Conservation (phyloP, 2,888 invertebrate species). For the Dicyrtomina minuta region DNA sequence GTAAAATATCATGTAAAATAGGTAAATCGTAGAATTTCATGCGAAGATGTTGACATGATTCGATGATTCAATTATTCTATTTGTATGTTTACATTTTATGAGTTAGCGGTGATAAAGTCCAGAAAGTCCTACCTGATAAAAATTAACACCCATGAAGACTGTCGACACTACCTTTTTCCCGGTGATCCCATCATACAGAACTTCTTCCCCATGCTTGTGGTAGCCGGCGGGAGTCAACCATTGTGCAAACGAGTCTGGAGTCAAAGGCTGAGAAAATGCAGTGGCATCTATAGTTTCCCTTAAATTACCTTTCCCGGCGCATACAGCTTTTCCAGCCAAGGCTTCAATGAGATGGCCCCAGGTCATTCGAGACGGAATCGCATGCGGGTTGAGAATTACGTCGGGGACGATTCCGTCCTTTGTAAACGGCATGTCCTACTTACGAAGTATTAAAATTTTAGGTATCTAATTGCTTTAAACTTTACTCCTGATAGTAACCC, state of each 20-base stretch:
- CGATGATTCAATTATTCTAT: no score
- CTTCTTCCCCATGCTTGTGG: slow-evolving; percentile 63
- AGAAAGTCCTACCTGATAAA: slow-evolving; percentile 63
- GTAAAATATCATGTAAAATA: slow-evolving; percentile 29
- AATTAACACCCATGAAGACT: slow-evolving; percentile 57
- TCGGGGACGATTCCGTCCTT: slow-evolving; percentile 64
- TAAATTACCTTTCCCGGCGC: slow-evolving; percentile 19
- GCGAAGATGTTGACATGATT: no score
- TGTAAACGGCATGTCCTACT: slow-evolving; percentile 57
- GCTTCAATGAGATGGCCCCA: slow-evolving; percentile 67
- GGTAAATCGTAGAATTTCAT: no score
- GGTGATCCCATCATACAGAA: slow-evolving; percentile 63
- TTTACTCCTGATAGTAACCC: no score
- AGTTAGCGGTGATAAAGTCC: no score
- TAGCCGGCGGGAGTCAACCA: slow-evolving; percentile 58
- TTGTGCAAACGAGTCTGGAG: slow-evolving; percentile 14
- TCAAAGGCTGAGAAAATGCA: background rate
- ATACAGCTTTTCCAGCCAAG: slow-evolving; percentile 60
- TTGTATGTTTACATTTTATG: no score
- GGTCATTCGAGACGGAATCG: slow-evolving; percentile 66
- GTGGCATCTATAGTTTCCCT: slow-evolving; percentile 21
- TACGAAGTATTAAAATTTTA: background rate
- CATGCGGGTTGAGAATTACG: slow-evolving; percentile 67
- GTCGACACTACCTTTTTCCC: slow-evolving; percentile 64
- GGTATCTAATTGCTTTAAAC: no score